phyloP scores from a whole-genome alignment of 2,888 invertebrate genomes.

The Bimastos eiseni region DNA sequence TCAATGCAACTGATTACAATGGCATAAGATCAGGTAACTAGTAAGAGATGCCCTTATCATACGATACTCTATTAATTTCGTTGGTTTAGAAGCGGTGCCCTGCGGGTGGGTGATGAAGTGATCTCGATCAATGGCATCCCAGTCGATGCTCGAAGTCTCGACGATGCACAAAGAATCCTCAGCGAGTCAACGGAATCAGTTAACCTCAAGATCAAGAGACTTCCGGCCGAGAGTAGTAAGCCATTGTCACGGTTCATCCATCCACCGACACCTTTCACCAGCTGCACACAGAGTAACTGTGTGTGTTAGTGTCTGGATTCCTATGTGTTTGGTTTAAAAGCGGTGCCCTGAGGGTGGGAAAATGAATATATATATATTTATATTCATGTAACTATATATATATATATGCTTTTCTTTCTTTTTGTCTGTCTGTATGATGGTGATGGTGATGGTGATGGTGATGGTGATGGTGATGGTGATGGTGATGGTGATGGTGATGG shows the following conservation, averaged over 20 bases:
- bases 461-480: not conserved
- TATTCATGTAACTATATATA: not conserved
- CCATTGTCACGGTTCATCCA: not conserved
- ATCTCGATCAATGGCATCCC: slow-evolving; percentile 77
- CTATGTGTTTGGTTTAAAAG: no score
- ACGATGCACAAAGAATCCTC: slow-evolving; percentile 79
- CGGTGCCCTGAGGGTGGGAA: not conserved
- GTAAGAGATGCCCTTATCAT: no score
- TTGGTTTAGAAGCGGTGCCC: slow-evolving; percentile 36
- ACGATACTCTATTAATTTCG: not conserved
- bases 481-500: slow-evolving; percentile 1
- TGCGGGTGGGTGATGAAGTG: slow-evolving; percentile 35
- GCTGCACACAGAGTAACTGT: not conserved
- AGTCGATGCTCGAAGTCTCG: slow-evolving; percentile 78
- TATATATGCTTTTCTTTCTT: not conserved
- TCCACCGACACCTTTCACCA: not conserved
- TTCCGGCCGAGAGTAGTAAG: slow-evolving; percentile 25
- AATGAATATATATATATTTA: not conserved
- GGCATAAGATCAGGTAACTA: no score
- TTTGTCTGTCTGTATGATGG: not conserved
- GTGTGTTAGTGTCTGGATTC: no score
- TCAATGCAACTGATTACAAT: no score
- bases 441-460: not conserved
- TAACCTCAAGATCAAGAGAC: slow-evolving; percentile 71
- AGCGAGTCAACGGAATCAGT: slow-evolving; percentile 78